A percentile compares a stretch with the other conserved stretches of the same genome.
These are phyloP conservation scores for Lepisosteus osseus DNA, from an alignment of 2,113 vertebrate species.

Conservation along the genomic window DNA sequence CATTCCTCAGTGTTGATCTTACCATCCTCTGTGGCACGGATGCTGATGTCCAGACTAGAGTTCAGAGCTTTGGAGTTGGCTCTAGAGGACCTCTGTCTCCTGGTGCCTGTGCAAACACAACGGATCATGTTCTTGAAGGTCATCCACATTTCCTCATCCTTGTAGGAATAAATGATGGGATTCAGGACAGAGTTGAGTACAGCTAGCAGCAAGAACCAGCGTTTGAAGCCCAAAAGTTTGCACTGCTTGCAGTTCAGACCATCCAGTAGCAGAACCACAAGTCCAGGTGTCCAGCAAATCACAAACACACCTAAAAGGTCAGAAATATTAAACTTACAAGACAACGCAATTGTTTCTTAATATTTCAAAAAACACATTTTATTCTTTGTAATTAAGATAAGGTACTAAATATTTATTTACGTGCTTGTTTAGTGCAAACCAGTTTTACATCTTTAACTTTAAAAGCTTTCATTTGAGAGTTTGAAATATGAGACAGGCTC, in stretches of 20 bases:
- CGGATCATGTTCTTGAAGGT: constrained; percentile 87
- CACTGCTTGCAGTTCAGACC: constrained; percentile 81
- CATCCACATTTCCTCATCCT: constrained; percentile 93
- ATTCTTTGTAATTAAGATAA: too few species aligned
- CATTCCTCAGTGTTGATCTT: constrained; percentile 20
- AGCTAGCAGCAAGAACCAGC: constrained; percentile 90
- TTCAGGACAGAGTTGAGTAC: constrained; percentile 94
- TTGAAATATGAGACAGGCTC: too few species aligned
- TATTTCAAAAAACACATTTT: too few species aligned
- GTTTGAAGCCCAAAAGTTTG: constrained; percentile 75
- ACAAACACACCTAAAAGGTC: constrained; percentile 82
- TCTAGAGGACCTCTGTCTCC: constrained; percentile 68
- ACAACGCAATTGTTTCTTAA: too few species aligned
- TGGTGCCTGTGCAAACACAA: constrained; percentile 71
- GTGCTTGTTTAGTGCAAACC: too few species aligned
- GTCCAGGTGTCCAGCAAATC: constrained; percentile 93
- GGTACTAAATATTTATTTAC: too few species aligned
- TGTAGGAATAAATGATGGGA: constrained; percentile 96
- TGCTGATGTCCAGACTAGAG: constrained; percentile 61
- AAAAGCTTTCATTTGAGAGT: too few species aligned
- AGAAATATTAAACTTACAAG: too few species aligned
- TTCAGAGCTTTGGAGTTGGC: constrained; percentile 73
- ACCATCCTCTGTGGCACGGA: constrained; percentile 35
- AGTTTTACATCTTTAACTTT: too few species aligned
- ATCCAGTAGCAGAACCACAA: constrained; percentile 85